Conservation (phyloP, 2,888 invertebrate species). For the Nebria salina region DNA sequence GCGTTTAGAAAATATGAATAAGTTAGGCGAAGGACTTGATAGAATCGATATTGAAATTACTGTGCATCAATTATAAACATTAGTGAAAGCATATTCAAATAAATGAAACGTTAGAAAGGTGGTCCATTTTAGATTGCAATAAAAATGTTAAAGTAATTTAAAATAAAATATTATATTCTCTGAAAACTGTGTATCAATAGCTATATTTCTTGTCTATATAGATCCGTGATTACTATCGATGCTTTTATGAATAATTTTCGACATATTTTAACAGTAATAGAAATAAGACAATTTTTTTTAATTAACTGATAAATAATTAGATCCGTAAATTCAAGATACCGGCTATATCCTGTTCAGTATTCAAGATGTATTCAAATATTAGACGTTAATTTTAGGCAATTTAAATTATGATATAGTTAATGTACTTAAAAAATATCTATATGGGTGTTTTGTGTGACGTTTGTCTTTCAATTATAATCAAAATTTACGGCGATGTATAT, state of each 20-base stretch:
- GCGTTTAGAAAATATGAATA: constrained; percentile 44
- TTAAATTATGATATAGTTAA: background rate
- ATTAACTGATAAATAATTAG: too few species aligned
- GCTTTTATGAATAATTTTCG: too few species aligned
- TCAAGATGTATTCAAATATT: constrained; percentile 2
- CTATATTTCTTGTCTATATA: background rate
- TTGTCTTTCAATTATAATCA: constrained; percentile 6
- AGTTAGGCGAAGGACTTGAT: constrained; percentile 19
- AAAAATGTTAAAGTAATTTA: background rate
- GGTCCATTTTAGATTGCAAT: background rate
- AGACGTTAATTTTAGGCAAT: background rate
- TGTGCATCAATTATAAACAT: constrained; percentile 42
- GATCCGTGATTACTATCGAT: background rate
- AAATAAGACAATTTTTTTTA: too few species aligned
- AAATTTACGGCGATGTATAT: background rate
- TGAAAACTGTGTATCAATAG: background rate
- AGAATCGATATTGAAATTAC: constrained; percentile 36
- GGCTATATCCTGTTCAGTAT: background rate
- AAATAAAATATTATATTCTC: background rate
- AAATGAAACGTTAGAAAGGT: background rate
- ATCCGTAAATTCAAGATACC: background rate
- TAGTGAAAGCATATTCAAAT: constrained; percentile 3
- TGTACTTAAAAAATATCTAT: background rate
- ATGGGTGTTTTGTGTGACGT: constrained; percentile 8
- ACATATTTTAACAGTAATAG: too few species aligned